Base-by-base conservation (phyloP, 1,140 invertebrate species). In the Ceratosolen fusciceps region DNA sequence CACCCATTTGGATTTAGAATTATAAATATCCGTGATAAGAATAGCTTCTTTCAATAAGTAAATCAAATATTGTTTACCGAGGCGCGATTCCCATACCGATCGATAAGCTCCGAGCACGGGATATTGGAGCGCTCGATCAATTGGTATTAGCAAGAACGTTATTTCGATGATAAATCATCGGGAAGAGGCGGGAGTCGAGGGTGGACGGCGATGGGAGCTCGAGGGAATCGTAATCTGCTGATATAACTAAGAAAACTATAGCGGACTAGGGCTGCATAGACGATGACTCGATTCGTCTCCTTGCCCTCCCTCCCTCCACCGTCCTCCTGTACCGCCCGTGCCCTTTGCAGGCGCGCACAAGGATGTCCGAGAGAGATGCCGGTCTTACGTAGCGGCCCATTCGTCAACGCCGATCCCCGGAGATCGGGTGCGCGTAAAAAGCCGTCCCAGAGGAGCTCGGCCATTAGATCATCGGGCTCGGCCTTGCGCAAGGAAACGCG, bases 381-480 rank as follows among this genome's bases (percentile, higher is more conserved):
- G 52, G 5, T 24, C 52, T n/a, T n/a, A n/a, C n/a, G n/a, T n/a
- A n/a, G 52, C 8, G 52, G 16, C 39, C 49, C 14, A 52, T 52
- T 52, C 49, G 49, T 52, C 49, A 52, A 52, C 49, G 5, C n/a
- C 56, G 39, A 10, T 70, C 67, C 39, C 67, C 67, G 37, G 67
- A 49, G 67, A 70, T n/a, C n/a, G 24, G 67, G 67, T 49, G 67
- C 67, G 34, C 65, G 12, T 34, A 62, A 62, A 58, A 43, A 43
- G 37, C 21, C 65, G 19, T 43, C 65, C 37, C 37, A 34, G 34
- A 26, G 65, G 65, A 67, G 65, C 67, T 26, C 67, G 67, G n/a
- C n/a, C 39, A 49, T 71, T 71, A 71, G 68, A 52, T 71, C 68
- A 71, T 71, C 68, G 29, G 2, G 67, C 39, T 29, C 68, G 68